These are phyloP conservation scores for Drosophila picticornis DNA, from an alignment of 2,888 invertebrate genomes.

Conservation along the genomic window DNA sequence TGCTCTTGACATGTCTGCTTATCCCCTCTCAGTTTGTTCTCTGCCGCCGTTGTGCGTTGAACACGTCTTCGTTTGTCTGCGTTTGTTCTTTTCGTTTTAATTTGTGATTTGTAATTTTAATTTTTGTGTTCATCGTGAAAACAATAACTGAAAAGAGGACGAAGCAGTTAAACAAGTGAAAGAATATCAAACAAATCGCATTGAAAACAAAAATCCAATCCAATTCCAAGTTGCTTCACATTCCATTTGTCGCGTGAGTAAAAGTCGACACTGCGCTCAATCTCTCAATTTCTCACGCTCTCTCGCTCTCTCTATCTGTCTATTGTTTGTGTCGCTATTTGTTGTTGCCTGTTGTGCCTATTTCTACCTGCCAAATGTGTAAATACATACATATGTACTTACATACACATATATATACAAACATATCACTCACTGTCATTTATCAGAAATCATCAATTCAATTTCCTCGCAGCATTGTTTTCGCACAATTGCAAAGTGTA, in stretches of 20 bases:
- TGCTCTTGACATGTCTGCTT: slow-evolving; percentile 41
- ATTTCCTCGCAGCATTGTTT: slow-evolving; percentile 42
- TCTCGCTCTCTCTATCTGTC: slow-evolving; percentile 14
- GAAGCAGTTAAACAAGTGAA: slow-evolving; percentile 6
- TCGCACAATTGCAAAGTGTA: slow-evolving; percentile 45
- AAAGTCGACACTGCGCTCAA: slow-evolving; percentile 28
- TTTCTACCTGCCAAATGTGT: slow-evolving; percentile 47
- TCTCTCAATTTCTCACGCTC: slow-evolving; percentile 17
- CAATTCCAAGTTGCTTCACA: slow-evolving; percentile 40
- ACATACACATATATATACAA: slow-evolving; percentile 15
- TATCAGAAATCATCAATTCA: slow-evolving; percentile 53
- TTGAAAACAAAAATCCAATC: slow-evolving; percentile 26
- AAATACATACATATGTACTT: slow-evolving; percentile 19
- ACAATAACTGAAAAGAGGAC: slow-evolving; percentile 1
- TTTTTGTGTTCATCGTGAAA: slow-evolving; percentile 19
- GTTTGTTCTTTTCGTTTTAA: slow-evolving; percentile 16
- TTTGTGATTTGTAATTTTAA: slow-evolving; percentile 44
- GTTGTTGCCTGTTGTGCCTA: slow-evolving; percentile 42
- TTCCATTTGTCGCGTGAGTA: slow-evolving; percentile 69
- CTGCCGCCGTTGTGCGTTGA: slow-evolving; percentile 59
- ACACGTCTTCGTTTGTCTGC: slow-evolving; percentile 51
- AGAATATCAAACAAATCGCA: slow-evolving; percentile 41
- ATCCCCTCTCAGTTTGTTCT: slow-evolving; percentile 48
- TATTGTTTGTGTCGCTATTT: slow-evolving; percentile 41
- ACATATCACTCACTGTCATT: slow-evolving; percentile 28